These are phyloP conservation scores for Nezara viridula DNA, from an alignment of 2,888 invertebrate genomes.

Conservation along the genomic window DNA sequence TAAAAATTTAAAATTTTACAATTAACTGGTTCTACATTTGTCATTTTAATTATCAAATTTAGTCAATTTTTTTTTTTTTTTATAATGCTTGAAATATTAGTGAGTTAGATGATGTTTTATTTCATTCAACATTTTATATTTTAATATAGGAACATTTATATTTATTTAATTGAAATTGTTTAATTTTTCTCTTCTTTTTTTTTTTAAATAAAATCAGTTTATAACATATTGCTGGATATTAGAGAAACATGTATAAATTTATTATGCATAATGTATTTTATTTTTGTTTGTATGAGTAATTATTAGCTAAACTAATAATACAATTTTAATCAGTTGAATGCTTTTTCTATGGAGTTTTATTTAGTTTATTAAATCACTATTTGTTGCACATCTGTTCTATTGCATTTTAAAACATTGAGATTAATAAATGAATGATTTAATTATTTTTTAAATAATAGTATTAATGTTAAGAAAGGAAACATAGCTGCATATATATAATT, in stretches of 20 bases:
- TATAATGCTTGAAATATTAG: too few relatives aligned
- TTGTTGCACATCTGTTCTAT: constrained; percentile 6
- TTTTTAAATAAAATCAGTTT: neutral
- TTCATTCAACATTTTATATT: too few relatives aligned
- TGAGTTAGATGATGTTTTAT: too few relatives aligned
- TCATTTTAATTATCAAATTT: too few relatives aligned
- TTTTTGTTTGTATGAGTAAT: too few relatives aligned
- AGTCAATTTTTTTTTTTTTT: too few relatives aligned
- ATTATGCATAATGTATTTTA: too few relatives aligned
- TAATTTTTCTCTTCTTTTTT: too few relatives aligned
- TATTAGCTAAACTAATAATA: neutral
- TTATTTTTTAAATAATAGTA: neutral
- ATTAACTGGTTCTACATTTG: too few relatives aligned
- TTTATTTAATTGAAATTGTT: too few relatives aligned
- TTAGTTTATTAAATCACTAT: neutral
- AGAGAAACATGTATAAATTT: neutral
- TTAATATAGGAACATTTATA: too few relatives aligned
- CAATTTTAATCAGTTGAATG: neutral
- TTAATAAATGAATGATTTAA: neutral
- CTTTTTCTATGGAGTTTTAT: neutral
- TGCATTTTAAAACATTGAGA: neutral
- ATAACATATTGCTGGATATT: neutral
- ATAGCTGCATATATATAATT: neutral
- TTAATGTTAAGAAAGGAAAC: neutral
- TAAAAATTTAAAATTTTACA: too few relatives aligned